These are phyloP conservation scores for Daboia siamensis DNA, from an alignment of 2,113 vertebrate species.

Conservation along the genomic window DNA sequence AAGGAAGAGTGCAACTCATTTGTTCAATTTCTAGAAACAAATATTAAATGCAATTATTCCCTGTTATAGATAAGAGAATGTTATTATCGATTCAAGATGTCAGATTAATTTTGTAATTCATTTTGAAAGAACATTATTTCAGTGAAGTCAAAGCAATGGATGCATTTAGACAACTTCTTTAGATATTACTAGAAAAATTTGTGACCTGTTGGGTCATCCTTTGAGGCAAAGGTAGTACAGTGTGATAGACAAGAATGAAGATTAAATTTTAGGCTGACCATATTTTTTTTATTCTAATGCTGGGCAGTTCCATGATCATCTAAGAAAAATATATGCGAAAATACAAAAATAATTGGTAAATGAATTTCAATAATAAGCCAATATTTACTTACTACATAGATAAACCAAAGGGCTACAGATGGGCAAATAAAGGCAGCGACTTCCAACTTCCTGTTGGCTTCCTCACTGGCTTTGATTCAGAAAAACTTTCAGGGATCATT, in stretches of 20 bases:
- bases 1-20: conserved; percentile 44
- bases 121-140: not conserved
- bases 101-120: conserved; percentile 33
- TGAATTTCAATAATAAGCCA: not conserved
- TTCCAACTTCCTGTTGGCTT: not conserved
- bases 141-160: not conserved
- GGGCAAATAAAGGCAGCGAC: not conserved
- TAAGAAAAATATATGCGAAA: not conserved
- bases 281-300: not conserved
- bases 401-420: not conserved
- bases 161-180: not conserved
- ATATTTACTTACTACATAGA: not conserved
- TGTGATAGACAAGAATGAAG: not conserved
- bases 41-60: conserved; percentile 57
- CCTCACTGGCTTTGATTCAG: not conserved
- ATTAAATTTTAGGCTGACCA: not conserved
- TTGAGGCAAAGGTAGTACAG: not conserved
- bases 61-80: conserved; percentile 41
- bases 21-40: conserved; percentile 13
- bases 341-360: not conserved
- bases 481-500: not conserved
- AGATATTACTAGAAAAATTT: not conserved
- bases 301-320: not conserved
- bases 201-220: not conserved
- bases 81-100: conserved; percentile 29